phyloP scores from a whole-genome alignment of 1,140 invertebrate genomes.

The Drosophila pandora region DNA sequence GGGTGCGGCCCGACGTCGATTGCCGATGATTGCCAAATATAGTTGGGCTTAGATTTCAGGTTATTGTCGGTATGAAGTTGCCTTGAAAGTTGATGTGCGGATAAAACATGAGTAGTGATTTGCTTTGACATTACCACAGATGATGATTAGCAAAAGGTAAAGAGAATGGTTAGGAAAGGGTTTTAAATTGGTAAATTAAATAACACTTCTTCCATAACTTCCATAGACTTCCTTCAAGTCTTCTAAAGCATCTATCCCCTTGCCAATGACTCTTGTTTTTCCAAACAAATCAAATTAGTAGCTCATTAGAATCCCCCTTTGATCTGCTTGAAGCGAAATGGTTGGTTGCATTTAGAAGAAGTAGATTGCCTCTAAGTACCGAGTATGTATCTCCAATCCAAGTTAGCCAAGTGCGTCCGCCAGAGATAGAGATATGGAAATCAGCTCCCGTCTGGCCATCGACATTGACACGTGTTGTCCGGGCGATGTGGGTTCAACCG shows the following conservation, averaged over 20 bases:
- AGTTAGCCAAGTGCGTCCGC: slow-evolving; percentile 49
- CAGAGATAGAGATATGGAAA: slow-evolving; percentile 68
- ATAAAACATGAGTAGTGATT: slow-evolving; percentile 17
- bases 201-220: not conserved
- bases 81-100: slow-evolving; percentile 28
- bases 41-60: slow-evolving; percentile 45
- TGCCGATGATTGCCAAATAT: slow-evolving; percentile 42
- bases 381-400: slow-evolving; percentile 14
- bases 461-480: slow-evolving; percentile 66
- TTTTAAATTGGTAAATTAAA: not conserved
- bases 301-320: slow-evolving; percentile 16
- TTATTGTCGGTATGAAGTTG: slow-evolving; percentile 25
- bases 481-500: slow-evolving; percentile 45
- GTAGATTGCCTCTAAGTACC: slow-evolving; percentile 30
- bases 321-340: slow-evolving; percentile 40
- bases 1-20: slow-evolving; percentile 34
- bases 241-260: not conserved
- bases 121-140: slow-evolving; percentile 6
- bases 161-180: slow-evolving; percentile 3
- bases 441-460: slow-evolving; percentile 21
- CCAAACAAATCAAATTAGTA: slow-evolving; percentile 34
- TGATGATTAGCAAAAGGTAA: slow-evolving; percentile 12
- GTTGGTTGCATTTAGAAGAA: slow-evolving; percentile 44
- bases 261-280: slow-evolving; percentile 1
- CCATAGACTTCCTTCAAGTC: not conserved